These are phyloP conservation scores for Sternotherus odoratus DNA, from an alignment of 2,797 vertebrate genomes.

Conservation along the genomic window DNA sequence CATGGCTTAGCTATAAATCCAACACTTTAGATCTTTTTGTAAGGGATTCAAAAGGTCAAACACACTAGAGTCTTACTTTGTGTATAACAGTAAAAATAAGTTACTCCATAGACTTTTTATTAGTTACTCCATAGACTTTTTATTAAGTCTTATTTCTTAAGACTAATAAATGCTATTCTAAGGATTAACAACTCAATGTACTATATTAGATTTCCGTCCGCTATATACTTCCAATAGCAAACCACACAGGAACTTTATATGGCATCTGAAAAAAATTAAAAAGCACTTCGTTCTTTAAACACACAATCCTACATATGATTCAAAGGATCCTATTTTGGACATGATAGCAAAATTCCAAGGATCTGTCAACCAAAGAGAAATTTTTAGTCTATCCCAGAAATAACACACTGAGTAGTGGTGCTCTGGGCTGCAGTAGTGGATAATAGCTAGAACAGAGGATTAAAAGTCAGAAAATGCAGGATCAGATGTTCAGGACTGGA, in stretches of 20 bases:
- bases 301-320: accelerated
- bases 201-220: not conserved
- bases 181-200: not conserved
- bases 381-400: not conserved
- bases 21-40: not conserved
- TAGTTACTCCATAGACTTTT: not conserved
- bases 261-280: not conserved
- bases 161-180: not conserved
- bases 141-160: not conserved
- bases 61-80: not conserved
- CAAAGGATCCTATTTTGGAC: not conserved
- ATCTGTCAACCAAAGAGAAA: not conserved
- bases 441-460: not conserved
- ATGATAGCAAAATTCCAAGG: not conserved
- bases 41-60: not conserved
- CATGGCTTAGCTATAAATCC: not conserved
- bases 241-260: not conserved
- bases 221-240: not conserved
- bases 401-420: not conserved
- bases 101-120: not conserved
- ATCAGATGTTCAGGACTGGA: not conserved
- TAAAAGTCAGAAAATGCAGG: not conserved
- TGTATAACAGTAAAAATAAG: not conserved
- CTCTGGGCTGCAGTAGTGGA: not conserved
- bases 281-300: not conserved